Percentiles rank a stretch among this genome's conserved stretches.
phyloP scores from a whole-genome alignment of 2,888 invertebrate species.

The Drosophila fungiperda region DNA sequence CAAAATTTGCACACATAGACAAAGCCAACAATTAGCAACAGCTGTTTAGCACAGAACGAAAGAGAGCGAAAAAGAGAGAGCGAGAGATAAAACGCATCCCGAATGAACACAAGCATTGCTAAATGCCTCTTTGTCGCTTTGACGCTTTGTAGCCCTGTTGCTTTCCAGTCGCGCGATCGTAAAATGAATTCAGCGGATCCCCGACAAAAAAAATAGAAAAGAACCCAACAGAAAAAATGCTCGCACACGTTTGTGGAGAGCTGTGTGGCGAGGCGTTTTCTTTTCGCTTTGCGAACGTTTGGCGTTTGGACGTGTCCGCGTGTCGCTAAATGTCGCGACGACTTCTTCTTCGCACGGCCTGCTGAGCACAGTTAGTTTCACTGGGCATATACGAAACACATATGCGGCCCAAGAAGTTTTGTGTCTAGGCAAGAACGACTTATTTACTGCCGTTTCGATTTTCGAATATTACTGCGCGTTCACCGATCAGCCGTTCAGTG shows the following conservation, averaged over 20 bases:
- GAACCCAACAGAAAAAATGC: background rate
- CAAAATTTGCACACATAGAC: constrained; percentile 57
- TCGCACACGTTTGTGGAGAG: constrained; percentile 28
- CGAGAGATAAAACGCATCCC: constrained; percentile 11
- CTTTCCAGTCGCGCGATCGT: constrained; percentile 60
- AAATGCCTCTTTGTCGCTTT: constrained; percentile 17
- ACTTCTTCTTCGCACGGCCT: constrained; percentile 32
- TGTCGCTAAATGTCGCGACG: constrained; percentile 73
- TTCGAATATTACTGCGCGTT: constrained; percentile 37
- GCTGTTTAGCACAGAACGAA: constrained; percentile 51
- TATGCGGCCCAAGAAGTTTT: constrained; percentile 32
- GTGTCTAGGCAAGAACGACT: constrained; percentile 24
- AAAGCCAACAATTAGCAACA: constrained; percentile 59
- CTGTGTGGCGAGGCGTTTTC: constrained; percentile 47
- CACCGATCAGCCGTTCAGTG: constrained; percentile 5
- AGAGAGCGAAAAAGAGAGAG: background rate
- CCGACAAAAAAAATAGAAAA: constrained; percentile 29
- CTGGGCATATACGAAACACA: constrained; percentile 68
- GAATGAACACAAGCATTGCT: background rate
- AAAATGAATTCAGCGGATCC: constrained; percentile 68
- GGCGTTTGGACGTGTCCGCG: constrained; percentile 73
- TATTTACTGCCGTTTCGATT: constrained; percentile 25
- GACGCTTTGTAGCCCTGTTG: constrained; percentile 47
- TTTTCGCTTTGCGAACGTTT: constrained; percentile 80
- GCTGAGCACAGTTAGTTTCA: constrained; percentile 62